Conservation (phyloP, 2,888 invertebrate species). For the Hedya salicella region DNA sequence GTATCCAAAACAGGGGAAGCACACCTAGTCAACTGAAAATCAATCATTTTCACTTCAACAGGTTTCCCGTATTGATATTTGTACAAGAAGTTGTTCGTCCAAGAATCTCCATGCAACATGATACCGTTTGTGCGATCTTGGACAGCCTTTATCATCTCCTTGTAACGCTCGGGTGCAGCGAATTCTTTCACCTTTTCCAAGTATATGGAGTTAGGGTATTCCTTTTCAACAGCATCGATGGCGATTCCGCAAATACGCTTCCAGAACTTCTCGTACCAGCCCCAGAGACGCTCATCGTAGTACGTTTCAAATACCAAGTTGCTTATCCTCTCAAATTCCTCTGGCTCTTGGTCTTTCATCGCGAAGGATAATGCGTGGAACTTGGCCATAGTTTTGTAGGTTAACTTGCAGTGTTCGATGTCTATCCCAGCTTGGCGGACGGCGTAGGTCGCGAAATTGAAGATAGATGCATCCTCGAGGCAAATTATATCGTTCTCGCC, state of each 20-base stretch:
- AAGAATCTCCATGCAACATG: constrained; percentile 89
- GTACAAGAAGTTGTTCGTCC: constrained; percentile 90
- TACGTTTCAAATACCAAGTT: constrained; percentile 83
- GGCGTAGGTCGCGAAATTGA: constrained; percentile 71
- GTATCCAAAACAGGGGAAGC: constrained; percentile 85
- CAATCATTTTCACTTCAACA: constrained; percentile 85
- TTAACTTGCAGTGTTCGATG: constrained; percentile 76
- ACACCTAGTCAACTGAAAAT: constrained; percentile 88
- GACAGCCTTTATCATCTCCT: constrained; percentile 76
- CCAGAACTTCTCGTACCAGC: constrained; percentile 86
- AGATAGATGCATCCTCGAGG: constrained; percentile 81
- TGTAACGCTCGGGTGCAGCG: constrained; percentile 79
- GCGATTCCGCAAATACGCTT: constrained; percentile 80
- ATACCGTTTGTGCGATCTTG: constrained; percentile 77
- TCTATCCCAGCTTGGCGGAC: constrained; percentile 81
- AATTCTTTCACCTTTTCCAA: constrained; percentile 83
- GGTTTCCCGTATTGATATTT: constrained; percentile 64
- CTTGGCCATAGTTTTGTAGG: constrained; percentile 82
- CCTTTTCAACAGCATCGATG: constrained; percentile 86
- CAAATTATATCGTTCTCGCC: constrained; percentile 84
- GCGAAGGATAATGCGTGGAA: constrained; percentile 86
- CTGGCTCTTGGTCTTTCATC: constrained; percentile 82
- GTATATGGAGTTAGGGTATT: constrained; percentile 86
- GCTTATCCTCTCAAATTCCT: constrained; percentile 74
- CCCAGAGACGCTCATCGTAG: constrained; percentile 79